phyloP scores from a whole-genome alignment of 2,797 vertebrate species.

The Periophthalmus magnuspinnatus region DNA sequence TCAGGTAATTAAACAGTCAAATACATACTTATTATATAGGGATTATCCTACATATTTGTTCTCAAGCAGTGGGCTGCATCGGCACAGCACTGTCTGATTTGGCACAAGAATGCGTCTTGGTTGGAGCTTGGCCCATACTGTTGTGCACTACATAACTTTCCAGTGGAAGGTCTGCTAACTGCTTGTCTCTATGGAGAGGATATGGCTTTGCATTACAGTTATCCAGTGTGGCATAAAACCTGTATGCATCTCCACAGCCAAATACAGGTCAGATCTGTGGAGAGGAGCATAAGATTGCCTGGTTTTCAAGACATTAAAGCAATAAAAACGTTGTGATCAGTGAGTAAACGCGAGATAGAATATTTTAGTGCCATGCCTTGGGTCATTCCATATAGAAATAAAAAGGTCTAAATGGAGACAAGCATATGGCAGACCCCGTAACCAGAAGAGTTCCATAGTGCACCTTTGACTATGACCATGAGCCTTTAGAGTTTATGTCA shows the following conservation, averaged over 20 bases:
- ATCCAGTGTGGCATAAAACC: not conserved
- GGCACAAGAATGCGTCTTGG: not conserved
- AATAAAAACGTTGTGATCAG: not conserved
- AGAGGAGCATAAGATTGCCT: not conserved
- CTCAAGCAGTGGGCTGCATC: not conserved
- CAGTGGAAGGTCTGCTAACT: not conserved
- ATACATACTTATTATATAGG: not conserved
- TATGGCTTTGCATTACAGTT: not conserved
- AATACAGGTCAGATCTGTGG: not conserved
- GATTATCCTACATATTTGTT: not conserved
- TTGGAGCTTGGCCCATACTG: not conserved
- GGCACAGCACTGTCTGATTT: not conserved
- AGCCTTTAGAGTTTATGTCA: no score
- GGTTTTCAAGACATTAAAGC: not conserved
- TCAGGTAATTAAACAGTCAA: slow-evolving; percentile 6
- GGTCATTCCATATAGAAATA: not conserved
- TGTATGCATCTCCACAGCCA: not conserved
- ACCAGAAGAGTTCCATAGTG: not conserved
- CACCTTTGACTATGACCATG: not conserved
- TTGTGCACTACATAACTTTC: not conserved
- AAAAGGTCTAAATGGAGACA: not conserved
- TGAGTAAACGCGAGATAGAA: not conserved
- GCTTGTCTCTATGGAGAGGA: not conserved
- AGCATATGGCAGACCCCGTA: not conserved
- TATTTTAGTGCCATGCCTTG: not conserved